A percentile compares a stretch with the other conserved stretches of the same genome.
phyloP scores from a whole-genome alignment of 1,140 invertebrate genomes.

The Nomia melanderi region DNA sequence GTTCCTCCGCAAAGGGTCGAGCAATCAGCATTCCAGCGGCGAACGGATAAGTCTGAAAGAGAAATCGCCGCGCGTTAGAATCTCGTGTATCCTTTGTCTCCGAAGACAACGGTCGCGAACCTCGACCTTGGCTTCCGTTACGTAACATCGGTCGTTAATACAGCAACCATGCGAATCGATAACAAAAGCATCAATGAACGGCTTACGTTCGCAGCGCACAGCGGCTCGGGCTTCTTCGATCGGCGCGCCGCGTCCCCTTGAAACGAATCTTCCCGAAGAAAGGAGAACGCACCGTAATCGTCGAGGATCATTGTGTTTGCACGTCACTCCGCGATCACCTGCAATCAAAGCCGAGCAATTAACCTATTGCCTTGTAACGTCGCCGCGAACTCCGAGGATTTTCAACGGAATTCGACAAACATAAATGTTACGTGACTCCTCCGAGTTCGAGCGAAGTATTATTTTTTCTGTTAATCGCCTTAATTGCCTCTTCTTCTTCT shows the following conservation, averaged over 20 bases:
- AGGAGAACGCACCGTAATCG: slow-evolving; percentile 5
- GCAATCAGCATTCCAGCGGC: too few relatives aligned
- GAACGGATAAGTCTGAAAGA: too few relatives aligned
- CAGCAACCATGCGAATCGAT: slow-evolving; percentile 29
- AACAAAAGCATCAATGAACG: slow-evolving; percentile 32
- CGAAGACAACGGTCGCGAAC: not conserved
- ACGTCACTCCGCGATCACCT: not conserved
- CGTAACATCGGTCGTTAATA: slow-evolving; percentile 35
- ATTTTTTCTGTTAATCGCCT: too few relatives aligned
- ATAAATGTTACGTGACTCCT: too few relatives aligned
- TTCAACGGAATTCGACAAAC: too few relatives aligned
- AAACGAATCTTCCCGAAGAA: not conserved
- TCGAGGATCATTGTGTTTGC: slow-evolving; percentile 9
- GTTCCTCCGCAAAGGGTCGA: too few relatives aligned
- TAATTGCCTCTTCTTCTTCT: too few relatives aligned
- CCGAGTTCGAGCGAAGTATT: too few relatives aligned
- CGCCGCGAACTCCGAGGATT: too few relatives aligned
- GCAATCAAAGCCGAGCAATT: not conserved
- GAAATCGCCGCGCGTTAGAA: too few relatives aligned
- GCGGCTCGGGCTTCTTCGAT: too few relatives aligned
- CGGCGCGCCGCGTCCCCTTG: not conserved
- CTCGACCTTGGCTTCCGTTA: slow-evolving; percentile 38
- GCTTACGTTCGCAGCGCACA: not conserved
- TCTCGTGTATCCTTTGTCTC: not conserved
- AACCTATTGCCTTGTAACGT: too few relatives aligned